Conservation (phyloP, 2,888 invertebrate genomes). For the Chrysodeixis includens region DNA sequence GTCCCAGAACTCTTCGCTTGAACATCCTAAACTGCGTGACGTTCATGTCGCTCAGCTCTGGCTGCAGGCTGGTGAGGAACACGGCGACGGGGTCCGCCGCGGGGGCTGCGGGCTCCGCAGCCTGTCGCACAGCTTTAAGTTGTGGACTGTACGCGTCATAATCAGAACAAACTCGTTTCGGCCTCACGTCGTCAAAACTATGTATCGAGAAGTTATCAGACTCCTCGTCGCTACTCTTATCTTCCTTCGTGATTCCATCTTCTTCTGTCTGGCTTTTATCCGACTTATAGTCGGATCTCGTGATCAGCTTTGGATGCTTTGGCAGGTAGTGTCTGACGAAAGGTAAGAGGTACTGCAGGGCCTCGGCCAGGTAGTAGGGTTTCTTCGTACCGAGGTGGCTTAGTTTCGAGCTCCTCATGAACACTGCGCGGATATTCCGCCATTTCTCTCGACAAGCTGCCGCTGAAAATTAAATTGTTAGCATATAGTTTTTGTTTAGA, state of each 20-base stretch:
- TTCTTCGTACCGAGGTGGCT: slow-evolving; percentile 41
- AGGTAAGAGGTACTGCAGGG: slow-evolving; percentile 51
- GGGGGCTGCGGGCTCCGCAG: slow-evolving; percentile 12
- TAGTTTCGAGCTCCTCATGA: slow-evolving; percentile 52
- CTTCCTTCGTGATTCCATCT: slow-evolving; percentile 33
- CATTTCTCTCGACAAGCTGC: slow-evolving; percentile 59
- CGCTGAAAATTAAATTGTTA: slow-evolving; percentile 48
- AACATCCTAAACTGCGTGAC: slow-evolving; percentile 58
- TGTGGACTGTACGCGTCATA: slow-evolving; percentile 15
- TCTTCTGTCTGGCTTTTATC: slow-evolving; percentile 12
- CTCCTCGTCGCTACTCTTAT: slow-evolving; percentile 17
- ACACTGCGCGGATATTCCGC: slow-evolving; percentile 58
- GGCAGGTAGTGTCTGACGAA: too few relatives aligned
- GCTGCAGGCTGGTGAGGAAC: slow-evolving; percentile 58
- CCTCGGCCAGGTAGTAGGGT: slow-evolving; percentile 57
- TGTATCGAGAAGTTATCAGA: slow-evolving; percentile 2
- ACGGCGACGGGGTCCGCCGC: slow-evolving; percentile 41
- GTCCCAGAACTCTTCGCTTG: slow-evolving; percentile 56
- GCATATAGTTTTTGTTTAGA: too few relatives aligned
- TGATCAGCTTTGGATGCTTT: too few relatives aligned
- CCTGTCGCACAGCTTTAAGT: slow-evolving; percentile 6
- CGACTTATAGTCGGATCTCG: too few relatives aligned
- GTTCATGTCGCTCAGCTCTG: slow-evolving; percentile 61
- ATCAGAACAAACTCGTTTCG: slow-evolving; percentile 16
- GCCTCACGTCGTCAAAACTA: slow-evolving; percentile 8